Conservation (phyloP, 2,888 invertebrate species). For the Andrena trimmerana region DNA sequence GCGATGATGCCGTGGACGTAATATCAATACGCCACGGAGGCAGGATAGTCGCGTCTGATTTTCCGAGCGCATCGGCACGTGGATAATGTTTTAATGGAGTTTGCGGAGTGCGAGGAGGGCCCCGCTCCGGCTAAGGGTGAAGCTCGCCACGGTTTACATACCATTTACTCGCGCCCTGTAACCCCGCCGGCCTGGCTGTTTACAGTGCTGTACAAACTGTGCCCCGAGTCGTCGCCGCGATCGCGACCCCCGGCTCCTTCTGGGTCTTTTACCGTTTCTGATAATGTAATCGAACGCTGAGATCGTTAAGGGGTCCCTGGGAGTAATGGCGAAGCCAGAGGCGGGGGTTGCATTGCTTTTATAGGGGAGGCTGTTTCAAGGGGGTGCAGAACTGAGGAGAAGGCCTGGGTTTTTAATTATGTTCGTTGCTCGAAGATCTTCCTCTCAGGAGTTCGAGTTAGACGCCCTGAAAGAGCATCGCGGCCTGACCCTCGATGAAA, state of each 20-base stretch:
- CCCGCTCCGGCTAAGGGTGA: constrained; percentile 79
- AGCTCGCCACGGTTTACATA: constrained; percentile 84
- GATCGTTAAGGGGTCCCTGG: constrained; percentile 3
- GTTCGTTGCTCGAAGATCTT: too few relatives aligned
- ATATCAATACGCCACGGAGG: constrained; percentile 75
- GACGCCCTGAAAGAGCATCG: not conserved
- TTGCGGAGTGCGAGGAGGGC: constrained; percentile 80
- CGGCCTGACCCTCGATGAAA: not conserved
- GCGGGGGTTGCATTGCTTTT: too few relatives aligned
- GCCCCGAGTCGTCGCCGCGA: constrained; percentile 43
- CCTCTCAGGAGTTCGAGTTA: too few relatives aligned
- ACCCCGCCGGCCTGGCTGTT: constrained; percentile 78
- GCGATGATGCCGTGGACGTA: constrained; percentile 66
- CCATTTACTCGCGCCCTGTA: constrained; percentile 84
- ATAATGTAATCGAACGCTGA: not conserved
- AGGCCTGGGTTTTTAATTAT: too few relatives aligned
- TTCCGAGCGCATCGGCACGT: constrained; percentile 85
- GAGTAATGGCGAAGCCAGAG: not conserved
- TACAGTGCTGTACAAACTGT: constrained; percentile 83
- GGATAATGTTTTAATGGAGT: constrained; percentile 85
- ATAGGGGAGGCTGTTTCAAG: too few relatives aligned
- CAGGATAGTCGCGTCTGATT: constrained; percentile 83
- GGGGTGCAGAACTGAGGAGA: too few relatives aligned
- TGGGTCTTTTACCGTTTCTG: not conserved
- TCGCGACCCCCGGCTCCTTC: constrained; percentile 13